Evolutionary conservation across 2,797 vertebrate species (phyloP).

Genomic region (Pagetopsis macropterus): DNA sequence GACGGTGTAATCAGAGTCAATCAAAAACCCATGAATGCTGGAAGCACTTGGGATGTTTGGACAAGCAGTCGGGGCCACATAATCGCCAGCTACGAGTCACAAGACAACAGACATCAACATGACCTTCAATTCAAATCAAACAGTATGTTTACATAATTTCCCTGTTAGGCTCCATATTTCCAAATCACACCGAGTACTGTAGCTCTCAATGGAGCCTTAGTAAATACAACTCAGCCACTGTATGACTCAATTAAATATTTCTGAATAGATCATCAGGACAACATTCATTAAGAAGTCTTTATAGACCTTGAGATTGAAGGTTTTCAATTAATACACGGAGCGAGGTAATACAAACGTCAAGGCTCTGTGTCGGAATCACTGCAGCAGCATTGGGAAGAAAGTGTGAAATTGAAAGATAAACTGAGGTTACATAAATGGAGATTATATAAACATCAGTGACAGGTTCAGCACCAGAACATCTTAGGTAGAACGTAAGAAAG

Average conservation of each 20-base stretch:
- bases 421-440: conserved; percentile 36
- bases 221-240: conserved; percentile 22
- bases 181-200: conserved; percentile 31
- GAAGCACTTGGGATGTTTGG: conserved; percentile 57
- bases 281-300: background rate
- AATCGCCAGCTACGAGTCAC: conserved; percentile 31
- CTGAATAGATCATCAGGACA: background rate
- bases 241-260: conserved; percentile 16
- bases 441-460: conserved; percentile 29
- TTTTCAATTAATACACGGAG: too few relatives aligned
- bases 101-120: conserved; percentile 44
- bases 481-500: background rate
- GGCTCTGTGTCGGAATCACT: conserved; percentile 4
- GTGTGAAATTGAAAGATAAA: conserved; percentile 16
- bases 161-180: conserved; percentile 27
- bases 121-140: conserved; percentile 63
- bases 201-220: conserved; percentile 25
- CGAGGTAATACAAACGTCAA: background rate
- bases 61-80: conserved; percentile 26
- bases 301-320: too few relatives aligned
- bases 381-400: conserved; percentile 24
- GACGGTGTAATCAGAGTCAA: conserved; percentile 30
- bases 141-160: conserved; percentile 54
- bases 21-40: conserved; percentile 43
- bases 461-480: conserved; percentile 5